phyloP scores from a whole-genome alignment of 2,888 invertebrate species.

The Piscicola geometra region DNA sequence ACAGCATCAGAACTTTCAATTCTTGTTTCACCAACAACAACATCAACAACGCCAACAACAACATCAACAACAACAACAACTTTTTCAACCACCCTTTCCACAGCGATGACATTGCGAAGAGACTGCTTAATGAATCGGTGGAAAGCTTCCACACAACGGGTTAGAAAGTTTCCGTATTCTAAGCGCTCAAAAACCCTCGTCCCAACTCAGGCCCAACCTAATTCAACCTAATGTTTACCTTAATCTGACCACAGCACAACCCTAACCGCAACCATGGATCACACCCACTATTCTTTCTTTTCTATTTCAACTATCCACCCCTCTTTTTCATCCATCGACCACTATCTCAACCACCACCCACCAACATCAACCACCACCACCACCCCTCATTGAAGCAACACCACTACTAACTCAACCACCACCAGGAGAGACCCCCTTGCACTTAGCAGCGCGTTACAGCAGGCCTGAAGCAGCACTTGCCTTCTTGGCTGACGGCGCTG shows the following conservation, averaged over 20 bases:
- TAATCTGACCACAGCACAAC: background rate
- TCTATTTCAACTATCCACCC: no score
- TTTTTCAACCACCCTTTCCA: background rate
- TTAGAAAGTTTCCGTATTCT: background rate
- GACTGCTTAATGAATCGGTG: background rate
- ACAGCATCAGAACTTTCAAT: no score
- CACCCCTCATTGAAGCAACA: background rate
- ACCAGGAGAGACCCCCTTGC: constrained; percentile 78
- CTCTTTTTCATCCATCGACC: no score
- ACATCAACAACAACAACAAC: background rate
- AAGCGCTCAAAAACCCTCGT: no score
- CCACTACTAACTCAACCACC: background rate
- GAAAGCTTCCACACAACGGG: background rate
- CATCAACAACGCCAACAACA: background rate
- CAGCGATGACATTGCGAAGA: background rate
- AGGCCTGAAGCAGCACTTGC: constrained; percentile 89
- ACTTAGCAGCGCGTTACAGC: constrained; percentile 85
- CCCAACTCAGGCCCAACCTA: no score
- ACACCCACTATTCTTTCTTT: no score
- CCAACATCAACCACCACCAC: background rate
- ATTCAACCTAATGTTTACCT: no score
- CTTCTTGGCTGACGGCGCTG: constrained; percentile 83
- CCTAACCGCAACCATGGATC: no score
- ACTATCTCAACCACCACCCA: constrained; percentile 2
- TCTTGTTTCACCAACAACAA: background rate